Evolutionary conservation across 2,113 vertebrate species (phyloP).

Genomic region (human (Homo sapiens)): GRCh38 chr14:78616501-78617000

Average conservation of each 20-base stretch:
- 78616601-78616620: background rate
- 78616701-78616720: background rate
- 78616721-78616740: background rate
- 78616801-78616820: background rate
- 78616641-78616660: background rate
- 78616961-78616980: background rate
- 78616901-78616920: background rate
- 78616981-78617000: background rate
- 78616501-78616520: background rate
- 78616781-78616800: background rate
- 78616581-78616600: background rate
- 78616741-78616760: background rate
- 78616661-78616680: background rate
- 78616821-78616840: background rate
- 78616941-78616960: background rate
- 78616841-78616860: background rate
- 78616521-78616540: background rate
- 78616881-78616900: background rate
- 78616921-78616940: background rate
- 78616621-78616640: background rate
- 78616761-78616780: background rate
- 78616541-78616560: background rate
- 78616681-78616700: background rate
- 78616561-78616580: background rate
- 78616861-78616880: background rate